Evolutionary conservation across 1,140 invertebrate genomes (phyloP), one percentile per base, ranked within the genome.

Genomic region (Aphaenogaster ashmeadi): DNA sequence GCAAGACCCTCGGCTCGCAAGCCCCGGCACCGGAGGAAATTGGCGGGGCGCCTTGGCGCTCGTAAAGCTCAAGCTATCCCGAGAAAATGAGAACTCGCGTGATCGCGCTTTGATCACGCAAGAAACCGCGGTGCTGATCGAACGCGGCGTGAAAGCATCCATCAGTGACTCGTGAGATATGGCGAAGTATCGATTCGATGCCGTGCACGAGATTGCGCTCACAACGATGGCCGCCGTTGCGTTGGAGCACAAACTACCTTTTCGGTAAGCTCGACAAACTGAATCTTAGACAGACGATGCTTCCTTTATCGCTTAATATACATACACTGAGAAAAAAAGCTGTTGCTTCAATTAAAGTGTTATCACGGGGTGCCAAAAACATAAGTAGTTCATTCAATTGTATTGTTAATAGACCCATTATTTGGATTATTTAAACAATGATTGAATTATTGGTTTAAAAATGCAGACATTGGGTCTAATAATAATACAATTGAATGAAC

Each of bases 71-170:
- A 5, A n/a, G 47, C 47, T 58, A 80, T 84, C 74, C 52, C 21
- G 77, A 38, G 67, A 87, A 88, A 87, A 87, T 80, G 84, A 88
- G 75, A 88, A 86, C 66, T 88, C 87, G 87, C 87, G 83, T 88
- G 81, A 88, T 88, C 83, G 87, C 81, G 41, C 81, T 86, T 86
- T 86, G 83, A 88, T 88, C 87, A 88, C 87, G 87, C 87, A 67
- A 88, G 58, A 86, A 78, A 88, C 60, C 62, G 69, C 71, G 56
- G 54, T 52, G 66, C 52, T 84, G 80, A 84, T 87, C 86, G 79
- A 84, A 83, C 50, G 75, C 64, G 41, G 86, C 58, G 80, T 58
- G 60, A 85, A 75, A 80, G 85, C 67, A 75, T 87, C 80, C 64
- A 85, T 84, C 86, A 74, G 69, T 60, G 60, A 66, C 69, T 84